A percentile compares a stretch with the other conserved stretches of the same genome.
Evolutionary conservation across 2,113 vertebrate species (phyloP).

Genomic region (Cardinalis cardinalis): DNA sequence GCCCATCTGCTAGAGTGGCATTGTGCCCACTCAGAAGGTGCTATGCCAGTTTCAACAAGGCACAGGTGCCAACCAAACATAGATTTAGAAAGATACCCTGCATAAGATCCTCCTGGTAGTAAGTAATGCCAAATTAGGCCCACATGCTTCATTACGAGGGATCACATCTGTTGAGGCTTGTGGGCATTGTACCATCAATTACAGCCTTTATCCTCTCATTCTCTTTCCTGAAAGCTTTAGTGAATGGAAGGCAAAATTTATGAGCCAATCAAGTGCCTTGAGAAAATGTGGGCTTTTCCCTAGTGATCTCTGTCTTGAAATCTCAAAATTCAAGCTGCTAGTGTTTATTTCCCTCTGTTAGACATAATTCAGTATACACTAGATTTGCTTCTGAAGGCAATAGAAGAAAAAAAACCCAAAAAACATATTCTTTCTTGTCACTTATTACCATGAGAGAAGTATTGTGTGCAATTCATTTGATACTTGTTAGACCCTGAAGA

Average conservation of each 20-base stretch:
- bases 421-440: neutral
- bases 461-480: neutral
- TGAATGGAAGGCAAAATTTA: constrained; percentile 53
- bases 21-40: constrained; percentile 66
- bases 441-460: neutral
- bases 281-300: constrained; percentile 23
- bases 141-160: constrained; percentile 77
- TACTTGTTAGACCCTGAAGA: neutral
- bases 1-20: constrained; percentile 76
- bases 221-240: constrained; percentile 64
- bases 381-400: neutral
- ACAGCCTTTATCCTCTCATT: constrained; percentile 64
- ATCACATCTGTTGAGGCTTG: constrained; percentile 79
- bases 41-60: constrained; percentile 77
- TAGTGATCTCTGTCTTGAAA: constrained; percentile 1
- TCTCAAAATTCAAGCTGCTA: constrained; percentile 27
- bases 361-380: neutral
- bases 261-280: constrained; percentile 29
- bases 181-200: constrained; percentile 75
- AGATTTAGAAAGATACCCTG: constrained; percentile 74
- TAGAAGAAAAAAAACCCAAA: neutral
- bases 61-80: constrained; percentile 78
- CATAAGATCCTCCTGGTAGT: constrained; percentile 73
- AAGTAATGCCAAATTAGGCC: constrained; percentile 76
- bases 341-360: constrained; percentile 2